These are phyloP conservation scores for Priapulus caudatus DNA, from an alignment of 2,888 invertebrate species.

Conservation along the genomic window DNA sequence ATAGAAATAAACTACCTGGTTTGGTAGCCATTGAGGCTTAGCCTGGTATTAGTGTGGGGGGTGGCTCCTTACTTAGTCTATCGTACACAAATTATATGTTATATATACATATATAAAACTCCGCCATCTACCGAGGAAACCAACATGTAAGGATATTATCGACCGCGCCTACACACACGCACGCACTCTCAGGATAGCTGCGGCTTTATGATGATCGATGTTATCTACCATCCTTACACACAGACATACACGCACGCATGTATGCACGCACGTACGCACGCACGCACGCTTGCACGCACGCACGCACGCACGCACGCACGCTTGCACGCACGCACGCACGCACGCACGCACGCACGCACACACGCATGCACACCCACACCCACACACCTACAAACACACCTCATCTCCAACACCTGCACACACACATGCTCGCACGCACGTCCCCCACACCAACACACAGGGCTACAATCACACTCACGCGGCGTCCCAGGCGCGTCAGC, in stretches of 20 bases:
- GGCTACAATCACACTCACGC: constrained; percentile 33
- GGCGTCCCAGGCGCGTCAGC: constrained; percentile 49
- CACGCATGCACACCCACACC: constrained; percentile 3
- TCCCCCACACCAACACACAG: too few species aligned
- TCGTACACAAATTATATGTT: too few species aligned
- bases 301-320: constrained; percentile 1
- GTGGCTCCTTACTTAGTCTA: too few species aligned
- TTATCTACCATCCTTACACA: not conserved
- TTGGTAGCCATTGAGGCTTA: too few species aligned
- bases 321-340: not conserved
- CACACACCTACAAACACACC: constrained; percentile 3
- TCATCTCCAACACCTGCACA: not conserved
- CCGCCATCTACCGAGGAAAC: too few species aligned
- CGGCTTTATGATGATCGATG: too few species aligned
- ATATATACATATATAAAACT: too few species aligned
- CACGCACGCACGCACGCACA: constrained; percentile 3
- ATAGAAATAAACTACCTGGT: too few species aligned
- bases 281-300: constrained; percentile 1
- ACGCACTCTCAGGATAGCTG: not conserved
- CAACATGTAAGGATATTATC: too few species aligned
- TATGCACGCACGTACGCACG: constrained; percentile 3
- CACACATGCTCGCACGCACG: too few species aligned
- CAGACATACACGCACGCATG: constrained; percentile 1
- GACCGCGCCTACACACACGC: not conserved
- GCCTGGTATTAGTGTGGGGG: too few species aligned